Evolutionary conservation across 1,140 invertebrate genomes (phyloP), one percentile per base, ranked within the genome.

Genomic region (Gryon sp.): DNA sequence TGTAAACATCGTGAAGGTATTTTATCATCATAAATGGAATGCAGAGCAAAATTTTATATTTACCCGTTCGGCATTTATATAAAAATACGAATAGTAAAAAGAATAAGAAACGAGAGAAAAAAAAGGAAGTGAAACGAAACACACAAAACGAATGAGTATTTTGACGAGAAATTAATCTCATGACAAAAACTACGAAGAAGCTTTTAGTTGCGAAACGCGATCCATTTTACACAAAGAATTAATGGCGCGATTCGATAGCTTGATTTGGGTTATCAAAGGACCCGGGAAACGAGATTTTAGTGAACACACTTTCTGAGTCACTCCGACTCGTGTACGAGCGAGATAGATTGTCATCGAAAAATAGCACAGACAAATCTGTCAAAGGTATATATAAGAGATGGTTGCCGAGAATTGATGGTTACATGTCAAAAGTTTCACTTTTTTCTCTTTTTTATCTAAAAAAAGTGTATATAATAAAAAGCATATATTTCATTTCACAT

Each of bases 151-250:
- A 45, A 59, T 11, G 38, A 55, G 32, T 28, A 20, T 57, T 20
- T 19, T n/a, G 32, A 59, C 30, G 43, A 22, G 52, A 65, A 65
- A 74, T 59, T 60, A 52, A 66, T 66, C 70, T 40, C 16, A 4
- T 19, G 15, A 28, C 26, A 6, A 26, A 55, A 30, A 11, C 20
- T 22, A n/a, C 19, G 46, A 15, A 55, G 41, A 68, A 68, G 63
- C 62, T 76, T 76, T 68, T 68, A 76, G 72, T 40, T 57, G 24
- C 22, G 72, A 68, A 76, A 76, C 32, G 63, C 40, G 57, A 76
- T 76, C 46, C 28, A 68, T 55, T 57, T 36, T 57, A 68, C 72
- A 76, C 72, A 76, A 59, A 57, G 63, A 63, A 62, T 75, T 76
- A 76, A 68, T 76, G 63, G 55, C 45, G 55, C 34, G 55, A 68